Base-by-base conservation (phyloP, 2,888 invertebrate species). In the Cremastinae sp. region DNA sequence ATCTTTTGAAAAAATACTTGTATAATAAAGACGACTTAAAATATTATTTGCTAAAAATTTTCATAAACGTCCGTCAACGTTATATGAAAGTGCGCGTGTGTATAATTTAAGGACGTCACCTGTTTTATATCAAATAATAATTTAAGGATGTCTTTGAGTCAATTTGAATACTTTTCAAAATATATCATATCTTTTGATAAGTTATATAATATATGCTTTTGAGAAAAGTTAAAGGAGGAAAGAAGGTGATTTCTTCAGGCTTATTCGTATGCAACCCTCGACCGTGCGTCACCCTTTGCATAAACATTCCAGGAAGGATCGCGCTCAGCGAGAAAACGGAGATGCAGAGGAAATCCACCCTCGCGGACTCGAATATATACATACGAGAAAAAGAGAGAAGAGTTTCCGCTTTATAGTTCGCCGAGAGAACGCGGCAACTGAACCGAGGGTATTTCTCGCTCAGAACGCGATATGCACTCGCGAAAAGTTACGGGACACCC, bases 261-360 rank as follows among this genome's bases (percentile, higher is more conserved):
- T n/a, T 38, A 47, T 62, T 56, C 41, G 61, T 20, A 68, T 12
- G 59, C 16, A 28, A 18, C 59, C 22, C 22, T 61, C 34, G 54
- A 22, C 51, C 9, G 43, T 65, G 73, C 73, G 73, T 76, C 77
- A 65, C 56, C 62, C 76, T 47, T 79, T 78, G 78, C 82, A 80
- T 76, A 81, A 82, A 79, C 78, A 82, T 82, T 70, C 77, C 68
- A 54, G 69, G 66, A 65, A 4, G 28, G 18, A 38, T 38, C n/a
- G 34, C 10, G 43, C 56, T n/a, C 51, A 14, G 41, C 43, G 54
- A 14, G 53, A 34, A 64, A 64, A 12, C n/a, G 16, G 10, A 38
- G 18, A 64, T 28, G 53, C 12, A 10, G 38, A 8, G 18, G 9
- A 28, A 18, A 18, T 9, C 10, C 38, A n/a, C 62, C 47, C 20